Percentiles rank a stretch among this genome's conserved stretches.
phyloP scores from a whole-genome alignment of 1,140 invertebrate genomes.

The Diorhabda carinulata region DNA sequence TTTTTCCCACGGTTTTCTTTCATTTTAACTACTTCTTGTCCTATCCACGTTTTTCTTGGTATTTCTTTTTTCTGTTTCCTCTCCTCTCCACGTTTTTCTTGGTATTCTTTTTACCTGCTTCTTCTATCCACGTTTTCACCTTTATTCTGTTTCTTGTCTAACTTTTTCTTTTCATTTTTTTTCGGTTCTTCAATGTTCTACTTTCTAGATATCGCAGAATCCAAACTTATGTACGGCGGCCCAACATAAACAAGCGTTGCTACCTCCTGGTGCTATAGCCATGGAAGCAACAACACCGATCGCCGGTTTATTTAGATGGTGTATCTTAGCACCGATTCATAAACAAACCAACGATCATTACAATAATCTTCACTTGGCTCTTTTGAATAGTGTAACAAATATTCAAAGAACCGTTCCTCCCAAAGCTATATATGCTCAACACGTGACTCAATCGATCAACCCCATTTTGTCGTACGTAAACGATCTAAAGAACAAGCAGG shows the following conservation, averaged over 20 bases:
- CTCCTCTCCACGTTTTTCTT: too few relatives aligned
- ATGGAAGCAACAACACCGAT: constrained; percentile 80
- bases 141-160: not conserved
- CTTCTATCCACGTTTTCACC: too few relatives aligned
- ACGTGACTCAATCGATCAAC: constrained; percentile 51
- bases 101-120: too few relatives aligned
- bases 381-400: constrained; percentile 59
- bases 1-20: too few relatives aligned
- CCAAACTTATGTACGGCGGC: constrained; percentile 66
- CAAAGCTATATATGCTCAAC: constrained; percentile 56
- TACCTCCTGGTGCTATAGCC: constrained; percentile 72
- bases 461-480: constrained; percentile 41
- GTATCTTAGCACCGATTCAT: constrained; percentile 60
- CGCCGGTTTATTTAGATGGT: constrained; percentile 71
- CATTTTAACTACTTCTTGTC: too few relatives aligned
- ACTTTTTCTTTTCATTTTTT: not conserved
- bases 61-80: too few relatives aligned
- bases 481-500: constrained; percentile 48
- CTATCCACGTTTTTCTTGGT: too few relatives aligned
- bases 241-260: constrained; percentile 61
- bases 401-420: constrained; percentile 51
- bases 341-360: constrained; percentile 53
- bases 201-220: constrained; percentile 58
- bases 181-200: not conserved
- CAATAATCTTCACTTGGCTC: constrained; percentile 60